Evolutionary conservation across 2,113 vertebrate genomes (phyloP), one percentile per base, ranked within the genome.

Genomic region (Aptenodytes forsteri): DNA sequence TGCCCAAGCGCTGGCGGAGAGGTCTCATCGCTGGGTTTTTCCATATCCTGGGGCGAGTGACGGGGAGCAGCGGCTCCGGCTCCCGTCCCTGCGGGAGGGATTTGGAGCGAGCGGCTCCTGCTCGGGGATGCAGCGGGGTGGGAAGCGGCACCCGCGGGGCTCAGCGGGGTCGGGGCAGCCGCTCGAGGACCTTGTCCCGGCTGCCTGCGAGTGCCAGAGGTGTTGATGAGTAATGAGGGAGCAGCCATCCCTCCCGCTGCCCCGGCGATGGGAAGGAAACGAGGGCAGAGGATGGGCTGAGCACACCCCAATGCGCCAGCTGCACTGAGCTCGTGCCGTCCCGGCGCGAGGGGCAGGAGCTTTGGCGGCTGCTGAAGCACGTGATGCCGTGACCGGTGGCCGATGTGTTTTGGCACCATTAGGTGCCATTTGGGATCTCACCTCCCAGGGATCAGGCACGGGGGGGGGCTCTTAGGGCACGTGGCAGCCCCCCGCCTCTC

Each of bases 321-420:
- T 27, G 76, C 25, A 2, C 47, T 6, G 1, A 25, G 8, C 66
- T 54, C 0, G 0, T 16, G 49, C 56, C 4, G 2, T 9, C 69
- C 73, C 0, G 3, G 75, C 4, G 2, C 1, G 1, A 66, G 49
- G 11, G 3, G 23, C 46, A 10, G 75, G 27, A 80, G 44, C 62
- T 40, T 1, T 7, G 1, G 77, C 0, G 3, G 40, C 50, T 13
- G 52, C 82, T 61, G 78, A 0, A 29, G 44, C 0, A 0, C 1
- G 2, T 2, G 32, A 18, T 9, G 38, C 23, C 5, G 0, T 4
- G 2, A 29, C n/a, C 0, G 3, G 36, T 5, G 26, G 16, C 13
- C 0, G 0, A 4, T 3, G 40, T 4, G 32, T 13, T 90, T 64
- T 7, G n/a, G 25, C 42, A 59, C 29, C 42, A 6, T 42, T 2